Evolutionary conservation across 2,888 invertebrate genomes (phyloP), one percentile per base, ranked within the genome.

Genomic region (Cotesia congregata): DNA sequence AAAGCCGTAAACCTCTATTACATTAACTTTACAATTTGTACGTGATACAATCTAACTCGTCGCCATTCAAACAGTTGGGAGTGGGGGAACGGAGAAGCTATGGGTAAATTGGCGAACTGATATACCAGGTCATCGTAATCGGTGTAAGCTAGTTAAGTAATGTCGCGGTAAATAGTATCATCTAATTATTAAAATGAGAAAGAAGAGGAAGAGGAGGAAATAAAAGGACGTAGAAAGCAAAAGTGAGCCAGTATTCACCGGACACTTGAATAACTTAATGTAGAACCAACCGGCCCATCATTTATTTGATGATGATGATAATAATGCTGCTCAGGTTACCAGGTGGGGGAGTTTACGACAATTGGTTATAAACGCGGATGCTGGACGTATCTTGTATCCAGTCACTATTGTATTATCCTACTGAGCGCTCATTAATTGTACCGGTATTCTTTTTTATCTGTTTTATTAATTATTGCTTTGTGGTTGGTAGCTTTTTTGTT

Each of bases 91-190:
- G 9, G 4, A 50, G 50, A 9, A 50, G 50, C 9, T 12, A 7
- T 12, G 59, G 59, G 74, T 76, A 80, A 81, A 82, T 82, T 82
- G 82, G 74, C 79, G 78, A 80, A 75, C 76, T 81, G 77, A 80
- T 81, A 77, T 79, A 80, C 77, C 80, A 78, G 81, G 81, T 81
- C 81, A 80, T 72, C 77, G 78, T 81, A 80, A 80, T 72, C 78
- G 78, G 62, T 78, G 78, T 79, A 75, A 78, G 78, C 50, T 40
- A n/a, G 75, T n/a, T n/a, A n/a, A n/a, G n/a, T 76, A 73, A 69
- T 69, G 71, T 76, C 77, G 38, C 70, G 77, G 65, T 65, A 15
- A 50, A 68, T 68, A 68, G 41, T 68, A 68, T 20, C 38, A 70
- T 60, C 6, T 59, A 17, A 59, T 20, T 3, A 30, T 30, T 30